Conservation (phyloP, 2,888 invertebrate species). For the Mimumesa dahlbomi region DNA sequence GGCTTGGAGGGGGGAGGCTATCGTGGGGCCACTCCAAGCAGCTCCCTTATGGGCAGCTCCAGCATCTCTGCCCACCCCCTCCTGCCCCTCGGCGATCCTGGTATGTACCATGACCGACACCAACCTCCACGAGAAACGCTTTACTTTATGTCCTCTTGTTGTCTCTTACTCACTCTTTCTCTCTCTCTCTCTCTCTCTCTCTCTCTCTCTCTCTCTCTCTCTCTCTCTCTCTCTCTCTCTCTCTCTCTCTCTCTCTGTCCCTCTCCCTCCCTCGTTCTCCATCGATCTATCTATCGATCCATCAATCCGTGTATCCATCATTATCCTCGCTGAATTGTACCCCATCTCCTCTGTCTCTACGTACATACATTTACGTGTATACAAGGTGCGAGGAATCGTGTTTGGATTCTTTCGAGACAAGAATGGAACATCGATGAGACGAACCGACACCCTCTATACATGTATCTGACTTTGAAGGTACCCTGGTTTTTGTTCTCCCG, state of each 20-base stretch:
- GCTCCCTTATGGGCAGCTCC: conserved; percentile 88
- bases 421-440: too few relatives aligned
- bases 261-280: neutral
- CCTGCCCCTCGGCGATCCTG: conserved; percentile 90
- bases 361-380: too few relatives aligned
- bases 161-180: conserved; percentile 13
- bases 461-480: too few relatives aligned
- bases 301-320: too few relatives aligned
- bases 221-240: conserved; percentile 2
- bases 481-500: neutral
- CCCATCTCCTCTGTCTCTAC: too few relatives aligned
- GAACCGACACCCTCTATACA: too few relatives aligned
- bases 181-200: neutral
- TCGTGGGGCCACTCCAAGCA: conserved; percentile 82
- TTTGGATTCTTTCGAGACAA: too few relatives aligned
- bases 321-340: too few relatives aligned
- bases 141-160: conserved; percentile 45
- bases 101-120: conserved; percentile 80
- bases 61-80: conserved; percentile 96
- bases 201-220: neutral
- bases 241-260: conserved; percentile 4
- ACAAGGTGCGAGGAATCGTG: too few relatives aligned
- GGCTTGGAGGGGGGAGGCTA: conserved; percentile 87
- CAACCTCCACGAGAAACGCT: conserved; percentile 70
- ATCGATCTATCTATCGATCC: too few relatives aligned